Evolutionary conservation across 64 coral and sea anemone genomes (phyloP), one percentile per base, ranked within the genome.

Genomic region (Stylophora pistillata): DNA sequence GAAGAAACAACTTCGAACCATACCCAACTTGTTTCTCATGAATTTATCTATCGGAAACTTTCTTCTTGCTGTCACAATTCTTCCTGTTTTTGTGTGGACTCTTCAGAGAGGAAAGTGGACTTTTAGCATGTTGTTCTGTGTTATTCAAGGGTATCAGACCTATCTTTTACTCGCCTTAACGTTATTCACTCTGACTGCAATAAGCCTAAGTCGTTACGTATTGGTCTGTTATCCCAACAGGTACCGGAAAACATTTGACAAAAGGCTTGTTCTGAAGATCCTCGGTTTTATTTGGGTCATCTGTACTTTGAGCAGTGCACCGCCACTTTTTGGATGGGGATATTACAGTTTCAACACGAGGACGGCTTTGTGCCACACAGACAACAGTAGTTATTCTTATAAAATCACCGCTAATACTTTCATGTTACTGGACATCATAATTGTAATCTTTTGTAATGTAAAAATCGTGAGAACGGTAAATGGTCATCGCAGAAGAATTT

Each of bases 141-240:
- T 33, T 16, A 64, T 82, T 30, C 64, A 79, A 71, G 83, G 84
- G 18, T 92, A 72, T 41, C 85, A 73, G 33, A 87, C 30, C 85
- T 71, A 83, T 28, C 75, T 87, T 23, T 63, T 92, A 57, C 88
- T 93, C 21, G 64, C 85, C 23, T 55, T 93, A 16, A 93, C 84
- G 52, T 57, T 93, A 14, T 74, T 88, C 54, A 88, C 85, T n/a
- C 32, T 93, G 10, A 93, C 85, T 10, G 75, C 91, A 13, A 88
- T 93, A 62, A 93, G 85, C 58, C 72, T 93, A 33, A 93, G 81
- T 66, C 85, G 91, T 10, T 93, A 85, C 21, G 27, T 93, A 31
- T 53, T 87, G 1, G 74, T 93, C 21, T 55, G 77, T 14, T 81
- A 81, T 71, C 91, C 63, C 18, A 32, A 52, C 32, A 88, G 63